These are phyloP conservation scores for Madoqua kirkii DNA, from an alignment of 2,113 vertebrate genomes.

Conservation along the genomic window DNA sequence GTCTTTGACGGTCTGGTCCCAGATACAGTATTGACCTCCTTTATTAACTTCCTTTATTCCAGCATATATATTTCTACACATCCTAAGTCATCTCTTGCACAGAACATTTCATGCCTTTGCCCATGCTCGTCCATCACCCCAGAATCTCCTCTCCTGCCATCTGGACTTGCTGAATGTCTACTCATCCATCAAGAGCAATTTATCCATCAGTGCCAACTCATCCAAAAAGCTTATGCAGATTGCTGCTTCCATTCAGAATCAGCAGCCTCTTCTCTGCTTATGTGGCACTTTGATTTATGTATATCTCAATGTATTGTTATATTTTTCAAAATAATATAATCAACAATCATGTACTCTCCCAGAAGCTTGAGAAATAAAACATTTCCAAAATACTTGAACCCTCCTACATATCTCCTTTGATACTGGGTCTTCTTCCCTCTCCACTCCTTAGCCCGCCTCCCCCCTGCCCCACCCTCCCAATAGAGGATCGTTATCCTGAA, in stretches of 20 bases:
- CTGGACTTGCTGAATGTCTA: background rate
- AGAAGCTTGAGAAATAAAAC: conserved; percentile 5
- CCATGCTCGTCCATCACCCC: background rate
- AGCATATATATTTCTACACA: background rate
- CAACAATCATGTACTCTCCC: background rate
- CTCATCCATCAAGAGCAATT: background rate
- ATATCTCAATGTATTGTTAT: conserved; percentile 17
- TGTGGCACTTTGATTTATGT: background rate
- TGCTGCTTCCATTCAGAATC: conserved; percentile 7
- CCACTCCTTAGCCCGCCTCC: background rate
- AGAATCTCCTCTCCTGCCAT: background rate
- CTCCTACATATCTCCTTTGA: background rate
- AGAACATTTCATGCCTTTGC: background rate
- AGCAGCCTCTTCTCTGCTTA: background rate
- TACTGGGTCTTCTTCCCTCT: background rate
- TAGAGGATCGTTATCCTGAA: background rate
- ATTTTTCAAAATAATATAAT: conserved; percentile 12
- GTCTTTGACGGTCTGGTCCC: background rate
- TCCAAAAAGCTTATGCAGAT: background rate
- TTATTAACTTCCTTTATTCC: background rate
- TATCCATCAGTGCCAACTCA: conserved; percentile 1
- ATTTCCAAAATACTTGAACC: background rate
- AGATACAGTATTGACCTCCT: background rate
- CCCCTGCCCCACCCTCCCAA: too few species aligned
- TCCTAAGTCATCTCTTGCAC: background rate